Percentiles rank a stretch among this genome's conserved stretches.
phyloP scores from a whole-genome alignment of 2,797 vertebrate genomes.

The Bradypodion pumilum region DNA sequence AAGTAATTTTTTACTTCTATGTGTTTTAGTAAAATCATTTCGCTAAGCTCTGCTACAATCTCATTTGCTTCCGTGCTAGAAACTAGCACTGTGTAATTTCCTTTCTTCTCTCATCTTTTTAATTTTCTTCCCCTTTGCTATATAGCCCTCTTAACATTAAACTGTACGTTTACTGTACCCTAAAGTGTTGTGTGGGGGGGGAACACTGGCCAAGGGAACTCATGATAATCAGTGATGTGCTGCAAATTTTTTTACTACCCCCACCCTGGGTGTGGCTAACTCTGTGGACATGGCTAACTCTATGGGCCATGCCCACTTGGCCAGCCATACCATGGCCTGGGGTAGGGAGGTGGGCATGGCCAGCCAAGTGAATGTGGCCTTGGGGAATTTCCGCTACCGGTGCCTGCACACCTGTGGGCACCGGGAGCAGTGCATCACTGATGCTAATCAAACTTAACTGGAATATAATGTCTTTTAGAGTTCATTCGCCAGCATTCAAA shows the following conservation, averaged over 20 bases:
- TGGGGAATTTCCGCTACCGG: too few species aligned
- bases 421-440: too few species aligned
- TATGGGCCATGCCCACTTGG: too few species aligned
- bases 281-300: too few species aligned
- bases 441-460: slow-evolving; percentile 31
- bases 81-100: accelerated
- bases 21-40: background rate
- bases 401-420: too few species aligned
- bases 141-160: slow-evolving; percentile 9
- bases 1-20: background rate
- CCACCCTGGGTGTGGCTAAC: too few species aligned
- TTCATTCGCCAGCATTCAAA: slow-evolving; percentile 44
- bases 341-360: too few species aligned
- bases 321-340: too few species aligned
- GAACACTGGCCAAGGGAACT: slow-evolving; percentile 8
- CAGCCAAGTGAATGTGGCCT: too few species aligned
- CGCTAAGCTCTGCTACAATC: background rate
- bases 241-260: too few species aligned
- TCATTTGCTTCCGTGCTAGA: background rate
- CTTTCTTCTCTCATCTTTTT: background rate
- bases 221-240: too few species aligned
- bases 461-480: slow-evolving; percentile 37
- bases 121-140: background rate
- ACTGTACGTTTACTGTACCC: slow-evolving; percentile 24
- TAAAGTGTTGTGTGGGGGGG: too few species aligned